Evolutionary conservation across 2,113 vertebrate species (phyloP), one percentile per base, ranked within the genome.

Genomic region (Trinectes maculatus): DNA sequence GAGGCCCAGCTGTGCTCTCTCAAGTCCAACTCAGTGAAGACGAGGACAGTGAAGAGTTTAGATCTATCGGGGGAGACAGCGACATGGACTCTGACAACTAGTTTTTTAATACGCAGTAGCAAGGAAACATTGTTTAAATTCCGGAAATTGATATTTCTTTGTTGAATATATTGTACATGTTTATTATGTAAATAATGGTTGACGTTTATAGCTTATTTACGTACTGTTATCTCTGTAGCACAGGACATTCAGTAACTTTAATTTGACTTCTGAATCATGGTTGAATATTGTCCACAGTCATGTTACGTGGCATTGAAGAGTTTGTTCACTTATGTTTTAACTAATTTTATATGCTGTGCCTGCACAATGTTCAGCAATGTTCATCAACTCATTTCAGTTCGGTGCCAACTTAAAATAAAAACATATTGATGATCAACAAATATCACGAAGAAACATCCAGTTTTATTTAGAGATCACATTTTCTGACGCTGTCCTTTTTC

Each of bases 21-120:
- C 96, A 96, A 65, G 96, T 96, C n/a, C 97, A 94, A 51, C 94
- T 99, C 43, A 98, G 96, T 53, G 98, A 99, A 76, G 96, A 98
- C 4, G 96, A 99, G 83, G 97, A 98, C 31, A 99, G 98, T 0
- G 97, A 99, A 84, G 96, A 98, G 70, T 98, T 98, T 33, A 88
- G 94, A 77, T 99, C 97, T 12, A 95, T 96, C 40, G 96, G 94
- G 26, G 96, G 94, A 77, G 97, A 99, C 88, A 98, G 95, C 56
- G 96, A 98, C 85, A 85, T 98, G 82, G 98, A 99, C 88, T 98
- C 96, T 1, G 96, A 98, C 70, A 88, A 74, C 65, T 92, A 91
- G 69, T 37, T 31, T 12, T 31, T 22, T 2, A 5, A 28, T 4
- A 10, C 28, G 0, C 8, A 19, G n/a, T 18, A 61, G 42, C 31